Base-by-base conservation (phyloP, 2,888 invertebrate species). In the Polymixis flavicincta region DNA sequence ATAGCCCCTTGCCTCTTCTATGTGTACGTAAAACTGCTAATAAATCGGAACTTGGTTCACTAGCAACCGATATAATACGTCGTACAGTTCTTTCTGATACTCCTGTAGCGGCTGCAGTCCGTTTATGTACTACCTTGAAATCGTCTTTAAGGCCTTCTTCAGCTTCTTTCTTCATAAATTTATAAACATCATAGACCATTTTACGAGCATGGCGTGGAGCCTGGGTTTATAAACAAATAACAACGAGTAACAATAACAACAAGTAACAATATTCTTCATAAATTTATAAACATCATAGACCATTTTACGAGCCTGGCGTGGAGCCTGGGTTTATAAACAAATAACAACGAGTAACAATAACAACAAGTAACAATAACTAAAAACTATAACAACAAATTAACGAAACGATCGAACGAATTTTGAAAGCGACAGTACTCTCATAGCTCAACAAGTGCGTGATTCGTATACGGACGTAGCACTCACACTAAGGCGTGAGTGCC, bases 131-230 rank as follows among this genome's bases (percentile, higher is more conserved):
- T 22, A 70, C 54, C 57, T 78, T 85, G 13, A 83, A 52, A 59
- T 63, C 75, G 74, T 42, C 57, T 64, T 45, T 68, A 3, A 78
- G 48, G 11, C 83, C 79, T 32, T 80, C 79, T 32, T 80, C 67
- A 55, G 74, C 74, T 79, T 83, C 80, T 45, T 78, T 81, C 67
- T 78, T 80, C 83, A 85, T 85, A 28, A 85, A 83, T 7, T 63
- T 63, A 8, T 76, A 45, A 14, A 85, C 83, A 13, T 81, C 70
- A 60, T 65, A 70, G 9, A 82, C 78, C 78, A 80, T 73, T 67
- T 63, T 57, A 55, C 69, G 45, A 42, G 72, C 48, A 50, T 72
- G 72, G 9, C 64, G n/a, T n/a, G n/a, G n/a, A n/a, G n/a, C n/a
- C n/a, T n/a, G n/a, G n/a, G n/a, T n/a, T n/a, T n/a, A n/a, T n/a